Evolutionary conservation across 1,140 invertebrate genomes (phyloP).

Genomic region (Zaprionus lachaisei): DNA sequence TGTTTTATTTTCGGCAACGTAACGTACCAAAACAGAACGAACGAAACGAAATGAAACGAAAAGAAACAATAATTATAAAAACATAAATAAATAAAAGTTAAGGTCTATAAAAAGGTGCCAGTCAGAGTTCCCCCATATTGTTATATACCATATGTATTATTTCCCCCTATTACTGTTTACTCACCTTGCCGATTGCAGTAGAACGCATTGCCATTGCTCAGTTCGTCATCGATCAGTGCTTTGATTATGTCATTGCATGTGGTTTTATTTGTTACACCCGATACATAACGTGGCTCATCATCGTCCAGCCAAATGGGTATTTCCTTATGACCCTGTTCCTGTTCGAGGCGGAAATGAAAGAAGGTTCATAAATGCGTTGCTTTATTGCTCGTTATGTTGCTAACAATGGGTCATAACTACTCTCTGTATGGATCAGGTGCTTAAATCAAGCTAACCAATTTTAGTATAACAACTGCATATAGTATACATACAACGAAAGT

Average conservation of each 20-base stretch:
- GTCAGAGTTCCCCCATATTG: background rate
- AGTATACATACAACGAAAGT: too few species aligned
- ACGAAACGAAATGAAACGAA: conserved; percentile 33
- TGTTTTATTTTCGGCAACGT: conserved; percentile 49
- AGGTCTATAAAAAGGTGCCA: conserved; percentile 35
- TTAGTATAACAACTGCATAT: too few species aligned
- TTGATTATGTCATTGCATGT: conserved; percentile 84
- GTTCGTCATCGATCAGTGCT: conserved; percentile 83
- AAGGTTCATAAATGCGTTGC: conserved; percentile 11
- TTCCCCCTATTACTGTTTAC: conserved; percentile 34
- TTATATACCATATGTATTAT: background rate
- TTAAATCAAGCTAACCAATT: too few species aligned
- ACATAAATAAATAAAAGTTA: conserved; percentile 52
- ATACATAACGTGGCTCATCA: conserved; percentile 78
- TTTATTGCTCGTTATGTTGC: conserved; percentile 7
- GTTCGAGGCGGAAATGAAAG: conserved; percentile 12
- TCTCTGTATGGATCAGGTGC: background rate
- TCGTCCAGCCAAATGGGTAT: conserved; percentile 82
- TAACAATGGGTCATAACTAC: background rate
- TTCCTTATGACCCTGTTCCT: conserved; percentile 78
- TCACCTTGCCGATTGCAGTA: conserved; percentile 49
- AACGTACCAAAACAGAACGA: conserved; percentile 40
- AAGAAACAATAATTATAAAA: conserved; percentile 57
- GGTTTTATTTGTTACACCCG: conserved; percentile 80
- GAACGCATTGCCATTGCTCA: conserved; percentile 52